These are phyloP conservation scores for Papilio helenus DNA, from an alignment of 1,140 invertebrate species.

Conservation along the genomic window DNA sequence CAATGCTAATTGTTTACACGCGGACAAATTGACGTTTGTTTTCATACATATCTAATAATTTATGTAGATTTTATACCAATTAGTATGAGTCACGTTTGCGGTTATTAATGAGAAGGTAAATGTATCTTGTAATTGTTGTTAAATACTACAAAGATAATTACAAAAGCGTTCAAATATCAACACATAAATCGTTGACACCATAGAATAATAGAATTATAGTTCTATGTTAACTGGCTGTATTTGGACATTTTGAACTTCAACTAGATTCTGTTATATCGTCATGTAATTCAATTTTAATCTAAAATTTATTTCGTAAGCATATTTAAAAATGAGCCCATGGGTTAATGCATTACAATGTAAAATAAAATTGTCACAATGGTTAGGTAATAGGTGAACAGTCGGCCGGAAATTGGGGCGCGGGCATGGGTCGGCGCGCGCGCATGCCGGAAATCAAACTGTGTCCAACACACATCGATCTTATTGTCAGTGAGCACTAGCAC, in stretches of 20 bases:
- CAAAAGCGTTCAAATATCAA: background rate
- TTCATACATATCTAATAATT: conserved; percentile 14
- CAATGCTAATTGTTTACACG: conserved; percentile 19
- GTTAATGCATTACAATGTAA: background rate
- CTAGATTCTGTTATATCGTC: background rate
- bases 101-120: background rate
- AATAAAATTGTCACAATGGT: background rate
- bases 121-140: background rate
- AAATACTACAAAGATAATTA: background rate
- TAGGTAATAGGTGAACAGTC: conserved; percentile 30
- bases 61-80: conserved; percentile 1
- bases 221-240: too few species aligned
- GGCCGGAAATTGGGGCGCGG: conserved; percentile 73
- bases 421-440: conserved; percentile 71
- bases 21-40: conserved; percentile 20
- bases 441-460: conserved; percentile 79
- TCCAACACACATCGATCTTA: conserved; percentile 71
- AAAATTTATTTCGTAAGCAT: background rate
- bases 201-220: too few species aligned
- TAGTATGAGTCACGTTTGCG: background rate
- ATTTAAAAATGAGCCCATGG: background rate
- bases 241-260: too few species aligned
- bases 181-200: background rate
- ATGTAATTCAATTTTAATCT: background rate
- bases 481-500: conserved; percentile 51